phyloP scores from a whole-genome alignment of 2,113 vertebrate species.

The Toxotes jaculatrix region DNA sequence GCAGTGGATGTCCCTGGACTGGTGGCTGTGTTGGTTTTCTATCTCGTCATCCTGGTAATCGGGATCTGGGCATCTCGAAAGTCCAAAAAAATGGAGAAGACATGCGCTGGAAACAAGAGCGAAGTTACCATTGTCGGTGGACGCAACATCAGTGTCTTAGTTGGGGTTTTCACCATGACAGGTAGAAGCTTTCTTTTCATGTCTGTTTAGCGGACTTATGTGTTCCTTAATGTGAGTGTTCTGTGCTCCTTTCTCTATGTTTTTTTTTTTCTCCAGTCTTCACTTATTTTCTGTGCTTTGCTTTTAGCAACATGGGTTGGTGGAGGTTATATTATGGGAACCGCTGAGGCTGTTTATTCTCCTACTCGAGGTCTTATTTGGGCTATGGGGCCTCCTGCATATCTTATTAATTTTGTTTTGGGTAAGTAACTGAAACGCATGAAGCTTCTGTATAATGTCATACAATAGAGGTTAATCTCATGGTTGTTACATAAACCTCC shows the following conservation, averaged over 20 bases:
- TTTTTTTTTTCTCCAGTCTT: neutral
- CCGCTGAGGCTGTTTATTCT: slow-evolving; percentile 85
- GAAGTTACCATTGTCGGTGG: slow-evolving; percentile 83
- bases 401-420: slow-evolving; percentile 81
- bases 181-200: slow-evolving; percentile 31
- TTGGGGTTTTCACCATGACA: slow-evolving; percentile 70
- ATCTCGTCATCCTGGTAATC: slow-evolving; percentile 75
- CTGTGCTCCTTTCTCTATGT: neutral
- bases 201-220: neutral
- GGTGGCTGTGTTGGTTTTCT: slow-evolving; percentile 80
- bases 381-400: slow-evolving; percentile 83
- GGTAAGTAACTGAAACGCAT: slow-evolving; percentile 77
- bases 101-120: slow-evolving; percentile 66
- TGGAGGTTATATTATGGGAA: slow-evolving; percentile 86
- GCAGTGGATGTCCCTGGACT: slow-evolving; percentile 73
- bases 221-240: neutral
- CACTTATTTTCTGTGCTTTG: slow-evolving; percentile 7
- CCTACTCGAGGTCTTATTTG: slow-evolving; percentile 85
- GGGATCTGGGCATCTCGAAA: slow-evolving; percentile 86
- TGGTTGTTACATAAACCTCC: neutral
- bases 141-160: slow-evolving; percentile 56
- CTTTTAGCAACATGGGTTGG: slow-evolving; percentile 87
- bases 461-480: neutral
- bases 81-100: slow-evolving; percentile 82
- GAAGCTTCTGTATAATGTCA: neutral